These are phyloP conservation scores for Dicerorhinus sumatrensis DNA, from an alignment of 2,113 vertebrate genomes.

Conservation along the genomic window DNA sequence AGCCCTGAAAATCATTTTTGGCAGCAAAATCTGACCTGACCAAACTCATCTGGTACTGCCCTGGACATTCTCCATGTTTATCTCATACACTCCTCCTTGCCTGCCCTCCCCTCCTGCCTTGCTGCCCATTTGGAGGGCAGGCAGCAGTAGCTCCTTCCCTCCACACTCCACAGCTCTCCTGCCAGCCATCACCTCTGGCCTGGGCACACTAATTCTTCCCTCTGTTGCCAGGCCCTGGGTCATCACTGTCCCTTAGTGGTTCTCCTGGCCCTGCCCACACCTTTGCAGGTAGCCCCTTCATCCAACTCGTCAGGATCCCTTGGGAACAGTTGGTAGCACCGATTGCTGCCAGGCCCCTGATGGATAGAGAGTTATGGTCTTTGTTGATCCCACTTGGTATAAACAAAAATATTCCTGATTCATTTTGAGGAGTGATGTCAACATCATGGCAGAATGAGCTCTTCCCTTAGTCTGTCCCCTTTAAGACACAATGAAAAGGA, in stretches of 20 bases:
- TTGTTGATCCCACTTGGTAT: background rate
- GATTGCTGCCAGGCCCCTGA: background rate
- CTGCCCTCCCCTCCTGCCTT: background rate
- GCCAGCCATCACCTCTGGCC: too few species aligned
- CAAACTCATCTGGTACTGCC: background rate
- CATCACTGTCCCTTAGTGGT: accelerated
- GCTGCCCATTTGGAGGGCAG: background rate
- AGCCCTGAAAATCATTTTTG: too few species aligned
- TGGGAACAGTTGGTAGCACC: background rate
- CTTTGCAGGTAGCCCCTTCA: background rate
- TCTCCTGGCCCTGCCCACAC: too few species aligned
- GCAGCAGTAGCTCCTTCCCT: background rate
- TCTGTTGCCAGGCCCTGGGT: background rate
- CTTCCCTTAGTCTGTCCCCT: too few species aligned
- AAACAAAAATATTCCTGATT: background rate
- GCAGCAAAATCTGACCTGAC: background rate
- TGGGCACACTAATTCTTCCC: background rate
- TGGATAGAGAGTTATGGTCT: background rate
- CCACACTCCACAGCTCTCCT: too few species aligned
- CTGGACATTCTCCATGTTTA: accelerated
- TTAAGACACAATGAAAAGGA: too few species aligned
- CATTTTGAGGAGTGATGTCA: too few species aligned
- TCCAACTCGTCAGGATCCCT: background rate
- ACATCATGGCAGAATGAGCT: too few species aligned
- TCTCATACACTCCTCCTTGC: background rate